These are phyloP conservation scores for Colaptes auratus DNA, from an alignment of 2,113 vertebrate genomes.

Conservation along the genomic window DNA sequence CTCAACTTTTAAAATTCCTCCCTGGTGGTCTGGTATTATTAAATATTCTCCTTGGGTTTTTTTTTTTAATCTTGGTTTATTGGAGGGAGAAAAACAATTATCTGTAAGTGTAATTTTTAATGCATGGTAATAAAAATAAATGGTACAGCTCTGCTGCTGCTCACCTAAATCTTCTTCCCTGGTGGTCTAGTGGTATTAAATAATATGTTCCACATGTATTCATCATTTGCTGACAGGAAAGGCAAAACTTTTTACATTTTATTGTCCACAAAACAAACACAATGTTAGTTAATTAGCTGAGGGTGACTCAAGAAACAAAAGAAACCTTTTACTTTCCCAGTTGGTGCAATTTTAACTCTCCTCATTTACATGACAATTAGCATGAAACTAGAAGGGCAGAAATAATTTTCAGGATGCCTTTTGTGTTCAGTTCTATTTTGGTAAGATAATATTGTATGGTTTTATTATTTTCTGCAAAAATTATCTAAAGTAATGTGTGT, in stretches of 20 bases:
- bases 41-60: constrained; percentile 81
- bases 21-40: constrained; percentile 84
- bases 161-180: constrained; percentile 89
- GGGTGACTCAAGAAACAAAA: constrained; percentile 64
- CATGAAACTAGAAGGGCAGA: constrained; percentile 43
- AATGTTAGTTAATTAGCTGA: constrained; percentile 68
- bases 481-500: constrained; percentile 24
- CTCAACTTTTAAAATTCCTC: constrained; percentile 78
- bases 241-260: constrained; percentile 81
- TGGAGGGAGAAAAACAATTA: constrained; percentile 87
- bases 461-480: constrained; percentile 39
- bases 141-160: constrained; percentile 82
- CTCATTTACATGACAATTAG: constrained; percentile 73
- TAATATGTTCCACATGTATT: constrained; percentile 84
- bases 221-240: constrained; percentile 85
- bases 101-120: constrained; percentile 88
- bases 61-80: constrained; percentile 80
- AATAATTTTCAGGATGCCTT: constrained; percentile 42
- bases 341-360: constrained; percentile 45
- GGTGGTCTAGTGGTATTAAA: constrained; percentile 87
- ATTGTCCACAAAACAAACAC: constrained; percentile 77
- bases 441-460: constrained; percentile 25
- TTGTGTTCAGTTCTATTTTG: constrained; percentile 41
- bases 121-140: constrained; percentile 89
- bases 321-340: constrained; percentile 52